These are phyloP conservation scores for Columbina picui DNA, from an alignment of 2,113 vertebrate genomes.

Conservation along the genomic window DNA sequence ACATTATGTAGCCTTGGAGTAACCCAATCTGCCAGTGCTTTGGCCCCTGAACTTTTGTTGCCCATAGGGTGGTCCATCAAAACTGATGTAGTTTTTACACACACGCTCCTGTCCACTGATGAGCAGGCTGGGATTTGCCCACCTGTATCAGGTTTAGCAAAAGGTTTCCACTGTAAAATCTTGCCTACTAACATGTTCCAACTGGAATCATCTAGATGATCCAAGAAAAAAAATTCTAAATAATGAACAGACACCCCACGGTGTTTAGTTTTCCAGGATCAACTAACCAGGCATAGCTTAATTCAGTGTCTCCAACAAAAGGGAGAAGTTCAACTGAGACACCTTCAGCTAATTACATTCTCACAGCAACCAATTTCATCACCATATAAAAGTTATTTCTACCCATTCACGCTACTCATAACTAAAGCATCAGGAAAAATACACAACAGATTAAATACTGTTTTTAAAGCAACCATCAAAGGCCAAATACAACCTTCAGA, in stretches of 20 bases:
- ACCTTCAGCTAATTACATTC: slow-evolving; percentile 35
- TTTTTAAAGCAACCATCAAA: background rate
- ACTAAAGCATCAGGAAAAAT: background rate
- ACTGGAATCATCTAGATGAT: background rate
- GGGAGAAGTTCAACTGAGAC: slow-evolving; percentile 2
- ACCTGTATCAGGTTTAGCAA: background rate
- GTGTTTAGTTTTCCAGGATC: background rate
- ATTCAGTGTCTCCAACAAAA: background rate
- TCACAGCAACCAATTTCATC: slow-evolving; percentile 24
- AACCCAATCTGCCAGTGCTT: background rate
- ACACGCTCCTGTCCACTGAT: background rate
- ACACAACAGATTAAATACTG: background rate
- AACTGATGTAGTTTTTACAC: background rate
- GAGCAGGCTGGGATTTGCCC: background rate
- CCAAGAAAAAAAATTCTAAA: background rate
- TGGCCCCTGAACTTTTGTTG: background rate
- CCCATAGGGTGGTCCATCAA: background rate
- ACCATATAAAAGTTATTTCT: background rate
- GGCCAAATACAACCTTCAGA: background rate
- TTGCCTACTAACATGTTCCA: background rate
- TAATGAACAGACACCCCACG: background rate
- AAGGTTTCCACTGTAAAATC: background rate
- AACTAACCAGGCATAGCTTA: background rate
- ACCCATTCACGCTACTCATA: background rate
- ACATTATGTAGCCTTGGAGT: background rate